Percentiles rank a stretch among this genome's conserved stretches.
Conservation (phyloP, 2,797 vertebrate genomes). For the Danio aesculapii region DNA sequence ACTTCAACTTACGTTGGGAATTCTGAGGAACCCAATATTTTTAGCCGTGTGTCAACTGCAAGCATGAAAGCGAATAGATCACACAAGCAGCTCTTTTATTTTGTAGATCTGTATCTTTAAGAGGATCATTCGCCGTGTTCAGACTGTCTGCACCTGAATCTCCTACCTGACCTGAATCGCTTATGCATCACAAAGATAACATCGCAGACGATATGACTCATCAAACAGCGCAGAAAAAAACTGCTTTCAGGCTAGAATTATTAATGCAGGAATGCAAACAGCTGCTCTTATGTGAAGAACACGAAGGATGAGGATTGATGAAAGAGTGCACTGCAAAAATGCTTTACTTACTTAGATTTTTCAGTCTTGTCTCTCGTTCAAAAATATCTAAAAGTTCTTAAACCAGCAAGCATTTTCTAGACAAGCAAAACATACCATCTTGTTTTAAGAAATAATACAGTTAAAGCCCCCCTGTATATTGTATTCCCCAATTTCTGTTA, state of each 20-base stretch:
- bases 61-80: neutral
- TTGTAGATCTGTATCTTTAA: neutral
- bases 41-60: too few relatives aligned
- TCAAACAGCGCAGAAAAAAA: neutral
- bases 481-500: too few relatives aligned
- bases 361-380: too few relatives aligned
- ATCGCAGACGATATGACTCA: neutral
- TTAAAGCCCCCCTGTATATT: too few relatives aligned
- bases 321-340: neutral
- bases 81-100: neutral
- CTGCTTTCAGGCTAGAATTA: neutral
- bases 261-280: neutral
- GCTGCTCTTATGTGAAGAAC: neutral
- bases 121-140: neutral
- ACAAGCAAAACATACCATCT: too few relatives aligned
- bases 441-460: too few relatives aligned
- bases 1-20: too few relatives aligned
- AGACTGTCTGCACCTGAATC: slow-evolving; percentile 2
- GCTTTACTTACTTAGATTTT: too few relatives aligned
- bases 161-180: slow-evolving; percentile 16
- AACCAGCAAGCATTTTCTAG: too few relatives aligned
- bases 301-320: slow-evolving; percentile 1
- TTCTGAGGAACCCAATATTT: too few relatives aligned
- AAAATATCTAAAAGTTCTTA: too few relatives aligned
- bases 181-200: neutral